Base-by-base conservation (phyloP, 1,140 invertebrate genomes). In the Diachasmimorpha longicaudata region DNA sequence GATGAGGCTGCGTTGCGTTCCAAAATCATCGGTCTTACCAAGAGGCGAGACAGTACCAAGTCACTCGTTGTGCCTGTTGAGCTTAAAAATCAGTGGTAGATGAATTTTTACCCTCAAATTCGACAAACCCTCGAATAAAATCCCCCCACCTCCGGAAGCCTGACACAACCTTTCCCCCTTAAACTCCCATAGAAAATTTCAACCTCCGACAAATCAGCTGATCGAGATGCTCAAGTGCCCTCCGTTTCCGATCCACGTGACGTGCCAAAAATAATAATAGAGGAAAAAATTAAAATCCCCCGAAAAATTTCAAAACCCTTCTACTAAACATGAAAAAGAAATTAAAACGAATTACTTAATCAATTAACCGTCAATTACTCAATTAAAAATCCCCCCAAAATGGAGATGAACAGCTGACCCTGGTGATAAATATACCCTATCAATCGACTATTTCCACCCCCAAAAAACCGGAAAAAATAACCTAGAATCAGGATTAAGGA, bases 1-100 rank as follows among this genome's bases (percentile, higher is more conserved):
- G 77, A 85, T 82, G 86, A 87, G 86, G 85, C 85, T 83, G 84
- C 74, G 82, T 78, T 83, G 82, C 81, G 84, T 86, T 86, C 84
- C 85, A 85, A 86, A 86, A 86, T 80, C 80, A 71, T 78, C 78
- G 82, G 79, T 70, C 66, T 68, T 58, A 71, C 73, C 78, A 79
- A 68, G 58, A 67, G 25, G 71, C 75, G 77, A 77, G 78, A 79
- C 77, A 78, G 77, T 78, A 77, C 73, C 77, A 75, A 78, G 72
- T 81, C 79, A 72, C 78, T 58, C 58, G 69, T 74, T 48, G 66
- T 11, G 70, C 48, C 48, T 70, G 80, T 79, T 52, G 76, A 74
- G 44, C 63, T 80, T 79, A n/a, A 14, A 68, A 46, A 36, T 71
- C 48, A 66, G 19, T 76, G 58, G 67, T 76, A 74, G 67, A 75